phyloP scores from a whole-genome alignment of 1,140 invertebrate genomes.

The Agrypnia vestita region DNA sequence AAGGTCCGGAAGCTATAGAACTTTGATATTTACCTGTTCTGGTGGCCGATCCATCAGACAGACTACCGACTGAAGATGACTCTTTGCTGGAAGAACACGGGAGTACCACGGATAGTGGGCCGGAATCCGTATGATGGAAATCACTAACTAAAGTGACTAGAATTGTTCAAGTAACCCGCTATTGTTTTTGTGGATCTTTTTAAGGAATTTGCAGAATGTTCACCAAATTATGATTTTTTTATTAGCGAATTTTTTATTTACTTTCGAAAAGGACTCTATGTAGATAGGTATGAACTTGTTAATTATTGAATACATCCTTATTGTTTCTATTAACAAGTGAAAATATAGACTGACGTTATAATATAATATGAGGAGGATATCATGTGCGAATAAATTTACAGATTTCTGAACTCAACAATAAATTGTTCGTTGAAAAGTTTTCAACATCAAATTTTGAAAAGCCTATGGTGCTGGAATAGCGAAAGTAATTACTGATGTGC shows the following conservation, averaged over 20 bases:
- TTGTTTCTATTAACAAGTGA: constrained; percentile 32
- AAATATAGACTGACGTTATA: constrained; percentile 22
- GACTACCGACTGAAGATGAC: constrained; percentile 64
- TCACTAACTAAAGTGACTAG: too few species aligned
- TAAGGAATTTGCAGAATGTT: too few species aligned
- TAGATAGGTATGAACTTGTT: too few species aligned
- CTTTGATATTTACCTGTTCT: constrained; percentile 74
- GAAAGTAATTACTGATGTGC: background rate
- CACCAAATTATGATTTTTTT: too few species aligned
- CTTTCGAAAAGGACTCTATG: too few species aligned
- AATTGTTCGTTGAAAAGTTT: constrained; percentile 22
- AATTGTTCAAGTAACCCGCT: too few species aligned
- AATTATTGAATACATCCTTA: background rate
- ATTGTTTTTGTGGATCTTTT: too few species aligned
- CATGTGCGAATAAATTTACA: constrained; percentile 2
- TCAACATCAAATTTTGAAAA: constrained; percentile 9
- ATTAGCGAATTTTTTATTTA: too few species aligned
- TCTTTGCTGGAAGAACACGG: constrained; percentile 68
- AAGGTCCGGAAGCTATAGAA: constrained; percentile 79
- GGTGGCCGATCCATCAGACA: constrained; percentile 50
- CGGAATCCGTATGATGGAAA: constrained; percentile 26
- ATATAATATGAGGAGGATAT: constrained; percentile 36
- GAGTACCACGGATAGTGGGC: constrained; percentile 58
- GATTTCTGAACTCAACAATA: background rate
- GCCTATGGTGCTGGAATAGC: background rate